A percentile compares a stretch with the other conserved stretches of the same genome.
phyloP scores from a whole-genome alignment of 23 tunicate genomes.

The Aplidium turbinatum region DNA sequence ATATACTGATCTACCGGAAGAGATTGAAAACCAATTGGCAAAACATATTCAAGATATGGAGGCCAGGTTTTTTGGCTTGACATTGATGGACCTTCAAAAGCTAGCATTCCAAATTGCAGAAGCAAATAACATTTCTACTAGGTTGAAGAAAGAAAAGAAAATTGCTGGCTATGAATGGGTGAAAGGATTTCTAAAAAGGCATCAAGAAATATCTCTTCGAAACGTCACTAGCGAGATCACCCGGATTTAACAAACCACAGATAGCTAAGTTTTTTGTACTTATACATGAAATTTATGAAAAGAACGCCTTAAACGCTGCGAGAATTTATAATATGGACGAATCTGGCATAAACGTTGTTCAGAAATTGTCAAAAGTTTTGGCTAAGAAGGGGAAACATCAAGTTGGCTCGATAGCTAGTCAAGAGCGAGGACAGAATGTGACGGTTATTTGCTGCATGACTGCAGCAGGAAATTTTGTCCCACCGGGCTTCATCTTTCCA shows the following conservation, averaged over 20 bases:
- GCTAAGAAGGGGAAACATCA: slow-evolving; percentile 28
- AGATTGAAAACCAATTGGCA: slow-evolving; percentile 19
- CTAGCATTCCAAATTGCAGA: slow-evolving; percentile 28
- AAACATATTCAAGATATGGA: slow-evolving; percentile 10
- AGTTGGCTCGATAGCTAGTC: slow-evolving; percentile 31
- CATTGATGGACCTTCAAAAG: not conserved
- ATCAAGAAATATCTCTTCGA: slow-evolving; percentile 15
- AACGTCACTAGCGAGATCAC: slow-evolving; percentile 25
- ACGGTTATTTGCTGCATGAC: slow-evolving; percentile 17
- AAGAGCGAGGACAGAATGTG: slow-evolving; percentile 19
- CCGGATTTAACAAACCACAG: slow-evolving; percentile 11
- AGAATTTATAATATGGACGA: slow-evolving; percentile 30
- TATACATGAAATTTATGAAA: not conserved
- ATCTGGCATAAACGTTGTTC: slow-evolving; percentile 26
- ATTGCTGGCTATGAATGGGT: slow-evolving; percentile 29
- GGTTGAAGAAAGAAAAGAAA: slow-evolving; percentile 13
- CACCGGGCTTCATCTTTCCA: slow-evolving; percentile 18
- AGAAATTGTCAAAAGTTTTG: slow-evolving; percentile 17
- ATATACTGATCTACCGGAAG: slow-evolving; percentile 18
- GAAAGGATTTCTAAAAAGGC: slow-evolving; percentile 19
- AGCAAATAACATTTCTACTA: slow-evolving; percentile 7
- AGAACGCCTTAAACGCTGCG: slow-evolving; percentile 4
- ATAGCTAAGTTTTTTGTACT: not conserved
- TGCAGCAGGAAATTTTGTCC: slow-evolving; percentile 24
- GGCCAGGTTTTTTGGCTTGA: slow-evolving; percentile 25